phyloP scores from a whole-genome alignment of 2,113 vertebrate genomes.

The Acrocephalus kingi region DNA sequence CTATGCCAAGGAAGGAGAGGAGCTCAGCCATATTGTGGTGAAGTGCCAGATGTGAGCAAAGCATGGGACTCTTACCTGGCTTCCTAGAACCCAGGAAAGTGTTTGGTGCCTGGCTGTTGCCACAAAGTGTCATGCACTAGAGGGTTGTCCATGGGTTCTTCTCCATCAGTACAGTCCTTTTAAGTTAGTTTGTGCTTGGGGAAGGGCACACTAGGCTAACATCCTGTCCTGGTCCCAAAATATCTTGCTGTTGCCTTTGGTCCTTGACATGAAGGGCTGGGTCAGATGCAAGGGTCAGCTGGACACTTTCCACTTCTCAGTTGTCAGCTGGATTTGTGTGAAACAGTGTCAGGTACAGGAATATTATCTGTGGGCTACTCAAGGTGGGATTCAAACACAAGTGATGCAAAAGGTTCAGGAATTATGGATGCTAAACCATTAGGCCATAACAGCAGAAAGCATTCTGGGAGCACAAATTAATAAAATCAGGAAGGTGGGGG shows the following conservation, averaged over 20 bases:
- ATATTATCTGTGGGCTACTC: background rate
- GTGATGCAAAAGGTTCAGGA: background rate
- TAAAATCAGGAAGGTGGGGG: background rate
- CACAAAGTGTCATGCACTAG: background rate
- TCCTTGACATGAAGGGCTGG: background rate
- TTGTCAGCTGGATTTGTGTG: background rate
- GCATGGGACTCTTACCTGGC: background rate
- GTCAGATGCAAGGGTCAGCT: background rate
- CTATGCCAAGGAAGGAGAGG: background rate
- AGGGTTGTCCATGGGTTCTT: background rate
- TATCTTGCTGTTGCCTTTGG: background rate
- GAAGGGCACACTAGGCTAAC: background rate
- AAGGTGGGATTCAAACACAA: background rate
- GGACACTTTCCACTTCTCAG: background rate
- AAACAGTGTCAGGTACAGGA: background rate
- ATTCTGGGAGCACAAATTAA: background rate
- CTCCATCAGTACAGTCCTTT: background rate
- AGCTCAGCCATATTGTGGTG: background rate
- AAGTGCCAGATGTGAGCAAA: background rate
- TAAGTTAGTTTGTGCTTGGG: background rate
- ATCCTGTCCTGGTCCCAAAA: conserved; percentile 9
- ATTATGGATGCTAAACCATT: background rate
- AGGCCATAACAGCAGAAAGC: background rate
- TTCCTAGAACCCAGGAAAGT: background rate
- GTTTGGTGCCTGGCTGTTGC: background rate